Percentiles rank a stretch among this genome's conserved stretches.
Conservation (phyloP, 92 coral and sea anemone genomes). For the Epizoanthus rinbou region DNA sequence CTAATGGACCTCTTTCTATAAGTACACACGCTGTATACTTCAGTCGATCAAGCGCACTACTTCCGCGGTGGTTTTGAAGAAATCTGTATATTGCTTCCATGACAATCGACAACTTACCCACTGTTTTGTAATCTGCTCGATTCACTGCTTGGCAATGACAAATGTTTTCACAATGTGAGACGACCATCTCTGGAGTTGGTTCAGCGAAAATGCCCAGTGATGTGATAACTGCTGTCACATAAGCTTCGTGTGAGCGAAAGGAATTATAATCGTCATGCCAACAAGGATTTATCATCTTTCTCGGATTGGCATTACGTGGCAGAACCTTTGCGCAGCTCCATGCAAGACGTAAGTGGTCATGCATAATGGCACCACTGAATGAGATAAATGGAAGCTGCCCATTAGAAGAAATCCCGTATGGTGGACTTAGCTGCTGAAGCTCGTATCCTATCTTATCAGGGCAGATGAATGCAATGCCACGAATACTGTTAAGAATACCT, state of each 20-base stretch:
- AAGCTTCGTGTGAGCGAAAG: neutral
- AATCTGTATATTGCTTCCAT: slow-evolving; percentile 64
- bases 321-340: slow-evolving; percentile 73
- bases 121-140: too few species aligned
- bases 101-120: slow-evolving; percentile 6
- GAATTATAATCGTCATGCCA: neutral
- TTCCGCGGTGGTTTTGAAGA: slow-evolving; percentile 13
- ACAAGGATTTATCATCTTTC: neutral
- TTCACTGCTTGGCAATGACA: slow-evolving; percentile 40
- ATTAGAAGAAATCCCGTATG: slow-evolving; percentile 27
- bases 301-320: slow-evolving; percentile 57
- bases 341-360: slow-evolving; percentile 6
- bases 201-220: slow-evolving; percentile 46
- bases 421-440: slow-evolving; percentile 45
- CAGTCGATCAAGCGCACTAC: slow-evolving; percentile 18
- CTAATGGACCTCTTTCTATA: slow-evolving; percentile 57
- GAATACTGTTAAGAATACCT: slow-evolving; percentile 36
- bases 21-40: slow-evolving; percentile 46
- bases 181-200: slow-evolving; percentile 66
- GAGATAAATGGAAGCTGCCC: slow-evolving; percentile 48
- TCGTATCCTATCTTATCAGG: slow-evolving; percentile 36
- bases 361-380: slow-evolving; percentile 57
- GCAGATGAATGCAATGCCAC: slow-evolving; percentile 53
- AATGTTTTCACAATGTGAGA: slow-evolving; percentile 68
- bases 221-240: neutral